Base-by-base conservation (phyloP, 2,797 vertebrate genomes). In the Ptychobarbus kaznakovi region DNA sequence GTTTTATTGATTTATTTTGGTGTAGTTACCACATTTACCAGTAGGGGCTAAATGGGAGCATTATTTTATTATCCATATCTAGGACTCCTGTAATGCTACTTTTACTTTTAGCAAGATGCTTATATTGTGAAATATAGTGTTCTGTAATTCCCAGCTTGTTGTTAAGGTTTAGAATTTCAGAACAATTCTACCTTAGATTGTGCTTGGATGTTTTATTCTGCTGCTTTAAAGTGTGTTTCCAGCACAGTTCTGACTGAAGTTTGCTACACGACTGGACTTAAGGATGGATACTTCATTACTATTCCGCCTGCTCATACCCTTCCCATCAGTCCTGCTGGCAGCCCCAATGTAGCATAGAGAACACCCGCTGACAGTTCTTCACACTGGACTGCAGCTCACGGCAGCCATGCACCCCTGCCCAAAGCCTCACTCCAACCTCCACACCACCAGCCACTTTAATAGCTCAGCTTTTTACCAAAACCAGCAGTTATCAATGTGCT, bases 311-410 rank as follows among this genome's bases (percentile, higher is more conserved):
- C 15, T 84, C 78, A 68, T 68, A 61, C 69, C 28, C 66, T 38
- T 70, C 51, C 89, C 76, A 75, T 87, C 86, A 85, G 83, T 83
- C 83, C 86, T 83, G 72, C 81, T 90, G 86, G 58, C 86, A 87
- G 89, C 78, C 75, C 68, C 84, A 86, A 65, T 78, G 86, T 87
- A 73, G 86, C 35, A 66, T 87, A 82, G 77, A 84, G 53, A 80
- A 46, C 79, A 56, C 78, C 74, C 69, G 53, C 75, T 86, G 87
- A 90, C 89, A 86, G 81, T 82, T 66, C 74, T 84, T 87, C 81
- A 84, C 73, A 75, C 69, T 74, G 80, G 84, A 40, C 85, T 79
- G 76, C 53, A 77, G 78, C 82, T 85, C 83, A 75, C 53, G 65
- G 72, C 69, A 74, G 66, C 38, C 18, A 32, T 61, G 82, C 85